Percentiles rank a stretch among this genome's conserved stretches.
These are phyloP conservation scores for Ecdyonurus torrentis DNA, from an alignment of 2,888 invertebrate genomes.

Conservation along the genomic window DNA sequence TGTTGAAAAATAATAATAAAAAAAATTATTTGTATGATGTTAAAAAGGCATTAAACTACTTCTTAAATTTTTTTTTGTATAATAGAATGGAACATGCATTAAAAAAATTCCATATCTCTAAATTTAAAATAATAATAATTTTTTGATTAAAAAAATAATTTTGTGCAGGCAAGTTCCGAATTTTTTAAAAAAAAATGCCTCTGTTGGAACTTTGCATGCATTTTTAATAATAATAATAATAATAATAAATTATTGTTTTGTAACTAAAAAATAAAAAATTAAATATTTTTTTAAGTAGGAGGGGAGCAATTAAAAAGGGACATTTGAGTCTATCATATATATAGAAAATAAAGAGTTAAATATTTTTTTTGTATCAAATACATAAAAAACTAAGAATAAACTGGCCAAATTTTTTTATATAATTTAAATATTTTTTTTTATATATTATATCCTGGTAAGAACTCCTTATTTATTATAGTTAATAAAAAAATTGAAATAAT, in stretches of 20 bases:
- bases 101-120: not conserved
- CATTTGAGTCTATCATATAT: not conserved
- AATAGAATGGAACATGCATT: not conserved
- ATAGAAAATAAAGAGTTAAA: not conserved
- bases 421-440: not conserved
- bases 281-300: no score
- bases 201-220: slow-evolving; percentile 2
- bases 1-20: no score
- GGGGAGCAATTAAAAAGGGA: not conserved
- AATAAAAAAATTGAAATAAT: not conserved
- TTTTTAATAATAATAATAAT: not conserved
- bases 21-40: no score
- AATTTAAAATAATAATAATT: not conserved
- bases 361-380: no score
- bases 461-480: slow-evolving; percentile 1
- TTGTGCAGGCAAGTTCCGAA: not conserved
- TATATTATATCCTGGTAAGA: not conserved
- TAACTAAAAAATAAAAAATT: not conserved
- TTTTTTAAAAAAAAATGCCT: not conserved
- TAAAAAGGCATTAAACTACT: not conserved
- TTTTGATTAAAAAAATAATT: not conserved
- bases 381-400: not conserved
- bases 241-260: not conserved
- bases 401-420: not conserved
- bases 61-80: no score